Evolutionary conservation across 1,140 invertebrate genomes (phyloP), one percentile per base, ranked within the genome.

Genomic region (Drosophila azteca): DNA sequence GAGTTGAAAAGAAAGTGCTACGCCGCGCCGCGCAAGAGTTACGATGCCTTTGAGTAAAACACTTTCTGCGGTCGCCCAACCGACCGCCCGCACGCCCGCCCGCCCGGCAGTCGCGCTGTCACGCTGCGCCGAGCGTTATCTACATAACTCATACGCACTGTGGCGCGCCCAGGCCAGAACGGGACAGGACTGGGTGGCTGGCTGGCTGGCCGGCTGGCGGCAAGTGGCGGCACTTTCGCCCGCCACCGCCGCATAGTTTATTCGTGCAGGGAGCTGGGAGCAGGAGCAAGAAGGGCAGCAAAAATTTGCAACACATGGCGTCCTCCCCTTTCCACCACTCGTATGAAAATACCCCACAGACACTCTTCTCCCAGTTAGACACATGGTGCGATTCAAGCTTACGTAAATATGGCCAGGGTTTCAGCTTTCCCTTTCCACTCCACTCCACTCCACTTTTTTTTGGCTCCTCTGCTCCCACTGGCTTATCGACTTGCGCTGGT

Each of bases 111-210:
- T 57, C 69, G 57, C 69, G 57, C 65, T 26, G 59, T 60, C 57
- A 49, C 48, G 57, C 64, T 55, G 60, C 46, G 20, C 45, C 26
- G 41, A 55, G 48, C 43, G 75, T 79, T 83, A 83, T 84, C 77
- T 79, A 61, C 80, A 85, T 84, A 84, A 67, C 80, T 83, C 80
- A 85, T 77, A 80, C 80, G 80, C 80, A 84, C 71, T 72, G 76
- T 72, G 59, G 69, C 52, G 3, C 35, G 35, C 35, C 35, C 35
- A 39, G 35, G 35, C 11, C 11, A 39, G 35, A 0, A 4, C 35
- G 1, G 35, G 1, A 4, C 35, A 4, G 35, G 35, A 1, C 35
- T 13, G 11, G 11, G 8, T 9, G 9, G 31, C 17, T 20, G 31
- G 63, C 20, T 64, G 52, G 52, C 11, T 39, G 51, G 24, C 52